Evolutionary conservation across 92 coral and sea anemone species (phyloP).

Genomic region (Palythoa grandis): DNA sequence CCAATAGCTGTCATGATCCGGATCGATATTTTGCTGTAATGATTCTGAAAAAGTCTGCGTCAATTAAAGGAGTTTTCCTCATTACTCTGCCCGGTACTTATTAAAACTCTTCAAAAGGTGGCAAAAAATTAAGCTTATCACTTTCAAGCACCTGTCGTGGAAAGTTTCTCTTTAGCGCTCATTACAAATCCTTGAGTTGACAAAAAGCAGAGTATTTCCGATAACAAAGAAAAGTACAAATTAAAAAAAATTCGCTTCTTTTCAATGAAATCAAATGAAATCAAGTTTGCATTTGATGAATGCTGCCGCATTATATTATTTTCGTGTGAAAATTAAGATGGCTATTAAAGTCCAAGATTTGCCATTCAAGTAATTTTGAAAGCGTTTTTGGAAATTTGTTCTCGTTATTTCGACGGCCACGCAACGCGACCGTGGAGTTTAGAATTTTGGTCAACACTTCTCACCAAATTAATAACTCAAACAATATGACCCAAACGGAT

Average conservation of each 20-base stretch:
- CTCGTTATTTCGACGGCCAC: background rate
- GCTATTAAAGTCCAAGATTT: background rate
- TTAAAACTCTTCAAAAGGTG: background rate
- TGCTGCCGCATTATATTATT: background rate
- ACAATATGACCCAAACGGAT: slow-evolving; percentile 15
- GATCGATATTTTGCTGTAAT: background rate
- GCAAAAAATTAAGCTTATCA: background rate
- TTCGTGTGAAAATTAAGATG: background rate
- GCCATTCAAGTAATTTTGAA: slow-evolving; percentile 5
- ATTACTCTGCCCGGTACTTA: background rate
- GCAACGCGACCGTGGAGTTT: background rate
- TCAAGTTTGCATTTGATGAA: background rate
- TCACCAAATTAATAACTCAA: slow-evolving; percentile 21
- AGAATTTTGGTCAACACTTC: background rate
- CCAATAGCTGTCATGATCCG: slow-evolving; percentile 13
- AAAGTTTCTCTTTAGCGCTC: background rate
- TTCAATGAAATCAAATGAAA: background rate
- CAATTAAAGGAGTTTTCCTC: background rate
- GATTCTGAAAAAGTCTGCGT: background rate
- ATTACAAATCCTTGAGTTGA: background rate
- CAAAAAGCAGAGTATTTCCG: background rate
- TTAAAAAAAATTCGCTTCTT: background rate
- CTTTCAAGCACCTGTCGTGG: background rate
- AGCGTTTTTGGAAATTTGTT: background rate
- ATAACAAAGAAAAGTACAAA: background rate